Evolutionary conservation across 2,797 vertebrate species (phyloP).

Genomic region (Acanthornis magna): DNA sequence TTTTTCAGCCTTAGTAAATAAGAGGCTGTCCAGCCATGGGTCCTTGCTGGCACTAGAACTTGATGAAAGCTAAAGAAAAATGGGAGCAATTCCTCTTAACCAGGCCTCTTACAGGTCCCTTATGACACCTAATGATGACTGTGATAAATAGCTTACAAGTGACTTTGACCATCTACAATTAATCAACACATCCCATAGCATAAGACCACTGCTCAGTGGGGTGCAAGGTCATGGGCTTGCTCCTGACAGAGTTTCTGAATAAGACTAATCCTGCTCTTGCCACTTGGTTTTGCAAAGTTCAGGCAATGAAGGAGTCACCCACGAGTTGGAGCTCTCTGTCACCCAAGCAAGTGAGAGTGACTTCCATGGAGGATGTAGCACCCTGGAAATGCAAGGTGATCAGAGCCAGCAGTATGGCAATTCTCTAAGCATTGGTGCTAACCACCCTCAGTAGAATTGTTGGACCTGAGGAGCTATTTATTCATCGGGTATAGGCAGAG

Average conservation of each 20-base stretch:
- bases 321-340: background rate
- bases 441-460: background rate
- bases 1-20: background rate
- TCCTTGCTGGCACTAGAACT: background rate
- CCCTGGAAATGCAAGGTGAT: background rate
- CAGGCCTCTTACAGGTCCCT: background rate
- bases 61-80: background rate
- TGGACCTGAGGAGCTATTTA: background rate
- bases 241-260: background rate
- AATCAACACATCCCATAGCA: slow-evolving; percentile 8
- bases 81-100: background rate
- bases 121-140: slow-evolving; percentile 22
- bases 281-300: background rate
- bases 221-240: background rate
- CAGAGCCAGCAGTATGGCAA: background rate
- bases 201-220: background rate
- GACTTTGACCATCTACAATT: slow-evolving; percentile 21
- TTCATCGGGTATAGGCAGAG: background rate
- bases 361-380: background rate
- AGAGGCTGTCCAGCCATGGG: background rate
- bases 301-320: background rate
- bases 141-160: slow-evolving; percentile 32
- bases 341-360: background rate
- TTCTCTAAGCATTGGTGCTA: background rate
- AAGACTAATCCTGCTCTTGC: background rate